A percentile compares a stretch with the other conserved stretches of the same genome.
Evolutionary conservation across 2,113 vertebrate species (phyloP).

Genomic region (Grammomys dolichurus): DNA sequence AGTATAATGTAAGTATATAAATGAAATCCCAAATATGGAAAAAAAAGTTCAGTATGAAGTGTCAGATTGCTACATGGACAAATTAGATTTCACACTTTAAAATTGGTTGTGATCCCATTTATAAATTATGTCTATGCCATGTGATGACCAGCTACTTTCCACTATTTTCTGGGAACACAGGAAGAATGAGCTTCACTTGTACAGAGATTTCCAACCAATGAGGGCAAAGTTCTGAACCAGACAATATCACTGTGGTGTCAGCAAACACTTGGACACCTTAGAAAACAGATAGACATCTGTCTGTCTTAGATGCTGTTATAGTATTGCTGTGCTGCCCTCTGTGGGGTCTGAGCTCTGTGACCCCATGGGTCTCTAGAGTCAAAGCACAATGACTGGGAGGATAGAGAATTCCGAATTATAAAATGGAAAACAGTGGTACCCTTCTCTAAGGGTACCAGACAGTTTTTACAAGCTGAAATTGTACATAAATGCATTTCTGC

Average conservation of each 20-base stretch:
- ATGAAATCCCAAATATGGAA: not conserved
- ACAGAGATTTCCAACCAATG: not conserved
- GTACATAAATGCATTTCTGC: not conserved
- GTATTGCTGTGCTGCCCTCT: not conserved
- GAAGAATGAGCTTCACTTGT: not conserved
- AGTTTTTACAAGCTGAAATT: not conserved
- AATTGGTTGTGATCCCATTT: not conserved
- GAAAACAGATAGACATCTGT: conserved; percentile 15
- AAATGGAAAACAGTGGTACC: not conserved
- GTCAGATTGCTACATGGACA: not conserved
- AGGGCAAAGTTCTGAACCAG: not conserved
- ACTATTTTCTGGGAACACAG: not conserved
- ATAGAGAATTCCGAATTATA: not conserved
- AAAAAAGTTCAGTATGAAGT: not conserved
- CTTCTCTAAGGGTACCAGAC: not conserved
- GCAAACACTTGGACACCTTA: conserved; percentile 1
- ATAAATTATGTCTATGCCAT: not conserved
- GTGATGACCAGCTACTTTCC: conserved; percentile 15
- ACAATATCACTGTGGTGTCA: not conserved
- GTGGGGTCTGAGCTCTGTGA: not conserved
- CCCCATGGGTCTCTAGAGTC: not conserved
- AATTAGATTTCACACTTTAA: not conserved
- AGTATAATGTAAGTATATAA: not conserved
- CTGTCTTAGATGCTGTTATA: not conserved
- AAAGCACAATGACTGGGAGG: not conserved